Evolutionary conservation across 2,797 vertebrate genomes (phyloP).

Genomic region (Enteromius thamalakanensis): DNA sequence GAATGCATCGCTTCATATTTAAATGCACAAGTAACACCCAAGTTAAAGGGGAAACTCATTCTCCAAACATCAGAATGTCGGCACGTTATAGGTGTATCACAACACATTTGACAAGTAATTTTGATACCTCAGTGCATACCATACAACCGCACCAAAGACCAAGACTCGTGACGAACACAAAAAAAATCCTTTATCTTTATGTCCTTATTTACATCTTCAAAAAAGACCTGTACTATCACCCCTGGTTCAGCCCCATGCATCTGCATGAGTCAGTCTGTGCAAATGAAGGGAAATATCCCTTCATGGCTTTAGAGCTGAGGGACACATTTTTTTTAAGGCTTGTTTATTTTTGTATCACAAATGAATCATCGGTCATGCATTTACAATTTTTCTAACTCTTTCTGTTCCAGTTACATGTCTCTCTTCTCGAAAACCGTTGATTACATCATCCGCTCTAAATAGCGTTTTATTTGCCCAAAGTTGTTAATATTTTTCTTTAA

Average conservation of each 20-base stretch:
- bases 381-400: conserved; percentile 46
- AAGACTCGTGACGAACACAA: conserved; percentile 6
- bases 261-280: conserved; percentile 54
- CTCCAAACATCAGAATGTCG: conserved; percentile 9
- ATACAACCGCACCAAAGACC: conserved; percentile 34
- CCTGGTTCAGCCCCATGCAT: not conserved
- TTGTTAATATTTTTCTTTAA: not conserved
- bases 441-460: not conserved
- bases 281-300: conserved; percentile 61
- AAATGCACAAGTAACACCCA: not conserved
- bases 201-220: conserved; percentile 34
- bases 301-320: conserved; percentile 9
- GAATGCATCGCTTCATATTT: conserved; percentile 33
- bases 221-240: conserved; percentile 4
- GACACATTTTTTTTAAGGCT: conserved; percentile 26
- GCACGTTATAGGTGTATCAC: not conserved
- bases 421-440: not conserved
- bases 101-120: conserved; percentile 11
- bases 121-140: not conserved
- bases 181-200: conserved; percentile 17
- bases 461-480: not conserved
- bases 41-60: conserved; percentile 16
- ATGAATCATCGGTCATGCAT: conserved; percentile 55
- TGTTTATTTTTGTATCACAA: conserved; percentile 57
- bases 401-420: not conserved